Evolutionary conservation across 1,140 invertebrate genomes (phyloP), one percentile per base, ranked within the genome.

Genomic region (Drosophila neocordata): DNA sequence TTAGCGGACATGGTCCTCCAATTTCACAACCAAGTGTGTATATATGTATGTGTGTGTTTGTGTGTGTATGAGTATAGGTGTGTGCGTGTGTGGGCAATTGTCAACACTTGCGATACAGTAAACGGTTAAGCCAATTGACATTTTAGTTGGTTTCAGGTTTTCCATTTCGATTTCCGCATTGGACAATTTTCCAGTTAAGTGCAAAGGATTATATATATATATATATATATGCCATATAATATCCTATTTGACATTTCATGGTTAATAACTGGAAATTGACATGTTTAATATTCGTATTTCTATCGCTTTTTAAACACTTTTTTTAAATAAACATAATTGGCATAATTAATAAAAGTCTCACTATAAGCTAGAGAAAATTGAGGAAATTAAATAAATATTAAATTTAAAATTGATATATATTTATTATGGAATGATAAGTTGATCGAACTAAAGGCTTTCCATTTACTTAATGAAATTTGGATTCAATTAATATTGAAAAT

Each of bases 51-150:
- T 60, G 11, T 65, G 57, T 44, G 20, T 65, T 48, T 60, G 48
- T 65, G 37, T 57, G 38, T 38, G 22, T 67, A 27, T 9, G 9
- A 20, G 27, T 57, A 31, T 51, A 18, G 31, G 9, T 34, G 48
- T 57, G 59, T 51, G 53, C 52, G 41, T 53, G 53, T 12, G 27
- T 15, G 51, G 59, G 57, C 62, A 73, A 75, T 78, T 76, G 77
- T 80, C 69, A 74, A 83, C 73, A 77, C 53, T 80, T 77, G 77
- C 65, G 63, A 60, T 60, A 37, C 65, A 66, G 65, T 79, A 74
- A 64, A 69, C 72, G 72, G 41, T 65, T 57, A 69, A 73, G 69
- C 63, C 65, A 85, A 87, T 85, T 70, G 82, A 81, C 58, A 22
- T 31, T 75, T 55, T 62, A 73, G 61, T 56, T 62, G 20, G 57